Base-by-base conservation (phyloP, 1,140 invertebrate species). In the Drosophila equinoxialis region DNA sequence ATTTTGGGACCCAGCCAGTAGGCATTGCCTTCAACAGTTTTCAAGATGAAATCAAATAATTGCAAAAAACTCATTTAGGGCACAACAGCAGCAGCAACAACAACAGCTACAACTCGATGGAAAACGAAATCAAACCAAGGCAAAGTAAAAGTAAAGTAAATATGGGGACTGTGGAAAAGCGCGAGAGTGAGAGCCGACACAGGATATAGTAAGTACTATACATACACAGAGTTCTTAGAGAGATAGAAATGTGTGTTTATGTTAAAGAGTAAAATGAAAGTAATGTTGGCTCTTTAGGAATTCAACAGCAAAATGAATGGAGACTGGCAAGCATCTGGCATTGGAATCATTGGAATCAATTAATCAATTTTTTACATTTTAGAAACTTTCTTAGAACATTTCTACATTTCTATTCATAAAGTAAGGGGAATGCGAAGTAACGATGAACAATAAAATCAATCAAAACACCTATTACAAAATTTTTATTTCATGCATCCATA, bases 41-140 rank as follows among this genome's bases (percentile, higher is more conserved):
- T 89, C 84, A 74, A 89, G 84, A 89, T 89, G 84, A 89, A 89
- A 89, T 89, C 84, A 89, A 89, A 89, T 89, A 87, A 87, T 87
- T 89, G 84, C 84, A 87, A 87, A 89, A 74, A 89, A 87, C 84
- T 89, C 84, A 87, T 87, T 87, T 87, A 65, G 84, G 77, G 77
- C 80, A 87, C 84, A 89, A 81, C 63, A 77, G 59, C 58, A 77
- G 41, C 67, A 78, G 3, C 8, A 66, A 3, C 61, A 68, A 10
- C 51, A 68, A 10, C 51, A 66, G 17, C 20, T 54, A 7, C 51
- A 63, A 26, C 20, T 54, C 23, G 58, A 54, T 82, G 75, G 54
- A 68, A 77, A 77, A 79, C 55, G 68, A 65, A 86, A 86, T 86
- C 83, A 87, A 86, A 89, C 65, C 68, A 65, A 78, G 69, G 66